These are phyloP conservation scores for Ornithoptera priamus DNA, from an alignment of 2,888 invertebrate species.

Conservation along the genomic window DNA sequence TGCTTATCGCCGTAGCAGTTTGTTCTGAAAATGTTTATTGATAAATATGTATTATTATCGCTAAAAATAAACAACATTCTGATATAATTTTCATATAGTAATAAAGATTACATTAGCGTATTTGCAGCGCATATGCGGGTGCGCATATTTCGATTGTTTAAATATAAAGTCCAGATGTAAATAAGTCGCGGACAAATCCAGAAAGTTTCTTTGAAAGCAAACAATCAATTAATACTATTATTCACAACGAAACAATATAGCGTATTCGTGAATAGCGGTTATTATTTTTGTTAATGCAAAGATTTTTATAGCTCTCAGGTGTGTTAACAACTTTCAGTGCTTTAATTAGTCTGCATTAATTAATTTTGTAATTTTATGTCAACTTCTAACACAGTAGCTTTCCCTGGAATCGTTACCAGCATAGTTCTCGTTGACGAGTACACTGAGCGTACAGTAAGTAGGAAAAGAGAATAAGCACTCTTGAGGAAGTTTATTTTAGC, in stretches of 20 bases:
- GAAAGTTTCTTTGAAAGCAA: neutral
- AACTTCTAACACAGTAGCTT: neutral
- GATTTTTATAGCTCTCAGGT: neutral
- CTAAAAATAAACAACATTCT: too few species aligned
- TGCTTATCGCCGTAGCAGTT: too few species aligned
- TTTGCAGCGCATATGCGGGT: neutral
- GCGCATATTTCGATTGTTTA: too few species aligned
- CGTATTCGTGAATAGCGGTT: neutral
- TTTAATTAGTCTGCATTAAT: neutral
- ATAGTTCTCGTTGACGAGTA: neutral
- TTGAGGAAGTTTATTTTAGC: too few species aligned
- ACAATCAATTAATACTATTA: constrained; percentile 11
- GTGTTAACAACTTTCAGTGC: neutral
- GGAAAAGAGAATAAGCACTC: too few species aligned
- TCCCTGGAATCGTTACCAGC: too few species aligned
- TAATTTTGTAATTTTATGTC: neutral
- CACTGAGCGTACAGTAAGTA: too few species aligned
- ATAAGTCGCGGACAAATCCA: too few species aligned
- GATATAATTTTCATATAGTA: too few species aligned
- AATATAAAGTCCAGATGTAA: too few species aligned
- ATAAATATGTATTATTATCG: too few species aligned
- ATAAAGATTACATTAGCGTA: neutral
- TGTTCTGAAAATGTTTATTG: too few species aligned
- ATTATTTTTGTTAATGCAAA: neutral
- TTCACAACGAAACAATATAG: constrained; percentile 3